These are phyloP conservation scores for Andrena bicolor DNA, from an alignment of 2,888 invertebrate genomes.

Conservation along the genomic window DNA sequence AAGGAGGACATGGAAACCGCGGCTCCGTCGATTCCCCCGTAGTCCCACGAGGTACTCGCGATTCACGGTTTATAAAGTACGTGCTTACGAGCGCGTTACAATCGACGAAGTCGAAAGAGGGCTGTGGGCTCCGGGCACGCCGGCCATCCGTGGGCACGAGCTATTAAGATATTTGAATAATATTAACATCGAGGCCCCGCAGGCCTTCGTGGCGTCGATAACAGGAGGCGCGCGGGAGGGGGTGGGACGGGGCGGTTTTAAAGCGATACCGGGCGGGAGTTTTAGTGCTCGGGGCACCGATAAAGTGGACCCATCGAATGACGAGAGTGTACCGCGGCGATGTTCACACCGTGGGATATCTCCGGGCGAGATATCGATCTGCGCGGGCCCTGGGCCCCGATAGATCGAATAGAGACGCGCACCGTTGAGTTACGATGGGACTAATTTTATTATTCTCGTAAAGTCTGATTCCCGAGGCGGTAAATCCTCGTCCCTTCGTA, in stretches of 20 bases:
- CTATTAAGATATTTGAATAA: slow-evolving; percentile 79
- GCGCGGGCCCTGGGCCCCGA: slow-evolving; percentile 15
- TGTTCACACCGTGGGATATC: slow-evolving; percentile 42
- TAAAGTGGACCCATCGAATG: slow-evolving; percentile 60
- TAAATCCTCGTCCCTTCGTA: slow-evolving; percentile 40
- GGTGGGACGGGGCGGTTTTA: slow-evolving; percentile 1
- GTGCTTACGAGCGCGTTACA: slow-evolving; percentile 72
- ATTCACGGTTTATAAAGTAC: slow-evolving; percentile 75
- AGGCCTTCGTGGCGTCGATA: slow-evolving; percentile 63
- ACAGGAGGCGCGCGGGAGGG: slow-evolving; percentile 47
- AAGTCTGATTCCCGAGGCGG: slow-evolving; percentile 36
- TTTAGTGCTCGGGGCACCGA: slow-evolving; percentile 66
- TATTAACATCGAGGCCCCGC: slow-evolving; percentile 67
- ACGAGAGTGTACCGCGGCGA: slow-evolving; percentile 27
- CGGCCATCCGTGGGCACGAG: slow-evolving; percentile 54
- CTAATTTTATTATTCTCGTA: slow-evolving; percentile 58
- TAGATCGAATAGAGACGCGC: slow-evolving; percentile 56
- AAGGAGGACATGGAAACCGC: slow-evolving; percentile 9
- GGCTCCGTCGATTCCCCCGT: slow-evolving; percentile 39
- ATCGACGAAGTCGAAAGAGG: slow-evolving; percentile 34
- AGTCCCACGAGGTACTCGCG: slow-evolving; percentile 55
- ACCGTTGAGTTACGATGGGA: slow-evolving; percentile 51
- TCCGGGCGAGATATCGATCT: slow-evolving; percentile 44
- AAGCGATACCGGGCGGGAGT: slow-evolving; percentile 61
- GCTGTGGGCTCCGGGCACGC: slow-evolving; percentile 25